These are phyloP conservation scores for Grus americana DNA, from an alignment of 2,113 vertebrate genomes.

Conservation along the genomic window DNA sequence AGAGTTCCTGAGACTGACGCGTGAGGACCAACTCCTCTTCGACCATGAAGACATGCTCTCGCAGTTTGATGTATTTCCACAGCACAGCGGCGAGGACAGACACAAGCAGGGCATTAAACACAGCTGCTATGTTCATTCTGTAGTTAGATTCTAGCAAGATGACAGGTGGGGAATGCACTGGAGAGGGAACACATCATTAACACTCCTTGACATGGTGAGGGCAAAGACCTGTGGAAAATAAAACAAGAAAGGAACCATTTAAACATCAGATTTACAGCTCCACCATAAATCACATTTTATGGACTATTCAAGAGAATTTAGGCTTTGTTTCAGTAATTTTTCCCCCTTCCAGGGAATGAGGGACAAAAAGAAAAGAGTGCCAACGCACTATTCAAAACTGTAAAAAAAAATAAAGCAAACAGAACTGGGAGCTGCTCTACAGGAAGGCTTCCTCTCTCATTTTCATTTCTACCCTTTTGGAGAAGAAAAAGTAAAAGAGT, in stretches of 20 bases:
- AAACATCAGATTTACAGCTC: neutral
- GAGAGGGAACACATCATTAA: constrained; percentile 50
- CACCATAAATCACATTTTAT: neutral
- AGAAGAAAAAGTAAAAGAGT: neutral
- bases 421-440: neutral
- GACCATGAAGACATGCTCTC: constrained; percentile 83
- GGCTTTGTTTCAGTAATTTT: neutral
- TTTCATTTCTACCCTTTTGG: neutral
- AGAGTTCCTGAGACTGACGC: constrained; percentile 81
- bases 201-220: constrained; percentile 42
- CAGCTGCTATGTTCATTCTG: constrained; percentile 91
- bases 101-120: constrained; percentile 92
- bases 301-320: neutral
- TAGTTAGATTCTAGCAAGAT: constrained; percentile 75
- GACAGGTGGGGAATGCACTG: constrained; percentile 44
- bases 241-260: neutral
- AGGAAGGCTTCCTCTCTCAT: neutral
- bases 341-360: neutral
- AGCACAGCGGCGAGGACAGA: constrained; percentile 90
- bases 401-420: neutral
- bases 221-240: constrained; percentile 45
- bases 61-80: constrained; percentile 90
- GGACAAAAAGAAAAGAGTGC: neutral
- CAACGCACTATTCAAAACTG: neutral
- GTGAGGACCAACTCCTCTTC: constrained; percentile 88